These are phyloP conservation scores for Erpetoichthys calabaricus DNA, from an alignment of 2,797 vertebrate species.

Conservation along the genomic window DNA sequence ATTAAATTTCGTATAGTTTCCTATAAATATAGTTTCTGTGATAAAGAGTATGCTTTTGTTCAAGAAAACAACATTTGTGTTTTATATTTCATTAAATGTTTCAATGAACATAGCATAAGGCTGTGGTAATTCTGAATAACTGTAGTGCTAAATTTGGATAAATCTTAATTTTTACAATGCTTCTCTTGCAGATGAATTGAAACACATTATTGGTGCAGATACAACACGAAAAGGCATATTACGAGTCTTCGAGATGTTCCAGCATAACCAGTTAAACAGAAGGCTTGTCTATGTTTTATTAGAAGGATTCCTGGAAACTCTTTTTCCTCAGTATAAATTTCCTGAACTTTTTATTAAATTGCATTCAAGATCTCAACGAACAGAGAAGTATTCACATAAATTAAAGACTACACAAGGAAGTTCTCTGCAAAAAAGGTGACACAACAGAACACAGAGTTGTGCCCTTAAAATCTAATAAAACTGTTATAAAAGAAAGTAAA, in stretches of 20 bases:
- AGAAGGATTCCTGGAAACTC: constrained; percentile 93
- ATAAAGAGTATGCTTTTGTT: no score
- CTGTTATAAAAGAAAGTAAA: constrained; percentile 8
- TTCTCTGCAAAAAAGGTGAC: constrained; percentile 92
- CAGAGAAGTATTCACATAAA: constrained; percentile 81
- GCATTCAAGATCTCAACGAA: constrained; percentile 85
- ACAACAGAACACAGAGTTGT: constrained; percentile 41
- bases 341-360: constrained; percentile 94
- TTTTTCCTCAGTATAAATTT: constrained; percentile 95
- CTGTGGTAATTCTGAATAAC: not conserved
- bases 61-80: no score
- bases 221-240: constrained; percentile 95
- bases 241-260: constrained; percentile 97
- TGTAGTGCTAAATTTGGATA: not conserved
- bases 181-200: constrained; percentile 73
- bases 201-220: constrained; percentile 96
- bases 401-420: constrained; percentile 60
- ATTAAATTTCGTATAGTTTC: no score
- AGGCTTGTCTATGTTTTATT: constrained; percentile 90
- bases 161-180: constrained; percentile 8
- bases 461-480: constrained; percentile 17
- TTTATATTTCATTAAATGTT: no score
- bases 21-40: no score
- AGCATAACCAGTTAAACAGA: constrained; percentile 91
- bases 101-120: not conserved